phyloP scores from a whole-genome alignment of 2,888 invertebrate species.

The Vandiemenella viatica region DNA sequence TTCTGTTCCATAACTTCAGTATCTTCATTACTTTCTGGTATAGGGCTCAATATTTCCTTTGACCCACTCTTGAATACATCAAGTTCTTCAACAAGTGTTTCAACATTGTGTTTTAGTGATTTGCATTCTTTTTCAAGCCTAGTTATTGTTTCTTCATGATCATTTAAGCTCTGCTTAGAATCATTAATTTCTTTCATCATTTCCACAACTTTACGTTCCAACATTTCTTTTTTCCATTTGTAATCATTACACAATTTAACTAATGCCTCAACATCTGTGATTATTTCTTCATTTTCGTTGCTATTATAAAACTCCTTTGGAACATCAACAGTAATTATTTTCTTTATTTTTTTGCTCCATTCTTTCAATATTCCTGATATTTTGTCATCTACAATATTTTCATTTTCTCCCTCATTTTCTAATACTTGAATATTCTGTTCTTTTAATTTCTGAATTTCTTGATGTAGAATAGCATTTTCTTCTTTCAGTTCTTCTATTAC shows the following conservation, averaged over 20 bases:
- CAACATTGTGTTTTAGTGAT: constrained; percentile 5
- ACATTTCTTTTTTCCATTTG: constrained; percentile 31
- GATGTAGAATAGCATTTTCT: too few species aligned
- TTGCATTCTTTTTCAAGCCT: constrained; percentile 8
- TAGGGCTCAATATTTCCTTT: constrained; percentile 25
- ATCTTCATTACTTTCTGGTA: constrained; percentile 28
- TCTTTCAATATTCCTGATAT: neutral
- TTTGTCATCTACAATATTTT: neutral
- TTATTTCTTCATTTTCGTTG: too few species aligned
- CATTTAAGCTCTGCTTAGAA: too few species aligned
- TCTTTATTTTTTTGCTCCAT: constrained; percentile 6
- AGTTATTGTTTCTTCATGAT: neutral
- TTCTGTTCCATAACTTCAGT: constrained; percentile 21
- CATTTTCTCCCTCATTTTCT: too few species aligned
- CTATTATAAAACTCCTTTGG: constrained; percentile 6
- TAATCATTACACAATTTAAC: constrained; percentile 10
- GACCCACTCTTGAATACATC: constrained; percentile 2
- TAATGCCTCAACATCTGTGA: constrained; percentile 8
- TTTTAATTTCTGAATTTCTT: too few species aligned
- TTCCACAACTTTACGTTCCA: constrained; percentile 24
- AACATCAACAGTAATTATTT: constrained; percentile 13
- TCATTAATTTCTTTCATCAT: constrained; percentile 12
- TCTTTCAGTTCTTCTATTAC: too few species aligned
- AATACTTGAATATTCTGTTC: too few species aligned
- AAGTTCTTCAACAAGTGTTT: constrained; percentile 10